Evolutionary conservation across 2,888 invertebrate genomes (phyloP), one percentile per base, ranked within the genome.

Genomic region (Bellardia bayeri): DNA sequence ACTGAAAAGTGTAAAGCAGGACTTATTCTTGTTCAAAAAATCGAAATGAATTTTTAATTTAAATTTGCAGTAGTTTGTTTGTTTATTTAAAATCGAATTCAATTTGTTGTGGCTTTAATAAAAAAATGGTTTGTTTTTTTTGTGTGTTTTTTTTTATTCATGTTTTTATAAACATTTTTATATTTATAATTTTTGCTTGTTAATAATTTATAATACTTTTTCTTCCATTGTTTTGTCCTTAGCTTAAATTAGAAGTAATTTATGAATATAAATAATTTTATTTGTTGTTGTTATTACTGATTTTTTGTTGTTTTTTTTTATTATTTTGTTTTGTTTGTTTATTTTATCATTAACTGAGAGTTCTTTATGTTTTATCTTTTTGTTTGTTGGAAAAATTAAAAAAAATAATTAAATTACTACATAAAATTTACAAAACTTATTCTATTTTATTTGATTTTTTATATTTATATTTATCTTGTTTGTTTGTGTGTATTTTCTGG

Each of bases 171-270:
- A 87, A 87, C 82, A 83, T 84, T 87, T 87, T 79, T 79, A 81
- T 82, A 61, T 49, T 82, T 82, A 80, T 11, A 11, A 83, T 68
- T 82, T 87, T 49, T 76, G 56, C 74, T 82, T 85, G 54, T 85
- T 82, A 88, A 89, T 86, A 89, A 87, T 90, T 89, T 90, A 89
- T 88, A 89, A 89, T 89, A 86, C 85, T 88, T 89, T 82, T 85
- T 69, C 80, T 85, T 81, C 69, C 80, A 76, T 88, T 85, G 80
- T 83, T 89, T 86, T 85, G 68, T 87, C 78, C 81, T 87, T 88
- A 83, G 71, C 61, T 85, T 85, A 89, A 88, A 89, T 84, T 86
- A 86, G 82, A 86, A 81, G 66, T 85, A 85, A 76, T 89, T 87
- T 87, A 78, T 78, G 56, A 71, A 64, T 87, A 84, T 82, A 83